These are phyloP conservation scores for Metopolophium dirhodum DNA, from an alignment of 1,140 invertebrate genomes.

Conservation along the genomic window DNA sequence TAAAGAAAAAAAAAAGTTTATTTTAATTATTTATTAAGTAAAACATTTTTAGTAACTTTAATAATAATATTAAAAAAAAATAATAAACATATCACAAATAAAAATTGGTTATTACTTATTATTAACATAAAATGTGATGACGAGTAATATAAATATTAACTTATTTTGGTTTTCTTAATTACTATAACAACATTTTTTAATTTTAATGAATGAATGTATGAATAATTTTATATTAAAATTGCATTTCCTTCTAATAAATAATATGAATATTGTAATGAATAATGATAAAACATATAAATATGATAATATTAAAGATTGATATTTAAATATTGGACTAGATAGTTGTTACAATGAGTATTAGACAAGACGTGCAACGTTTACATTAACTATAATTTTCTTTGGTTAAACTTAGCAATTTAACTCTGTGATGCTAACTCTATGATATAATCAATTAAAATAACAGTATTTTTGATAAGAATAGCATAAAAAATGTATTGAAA, in stretches of 20 bases:
- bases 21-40: background rate
- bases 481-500: background rate
- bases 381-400: background rate
- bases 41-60: background rate
- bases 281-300: background rate
- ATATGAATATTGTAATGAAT: conserved; percentile 6
- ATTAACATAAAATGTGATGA: conserved; percentile 1
- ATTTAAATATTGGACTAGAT: conserved; percentile 34
- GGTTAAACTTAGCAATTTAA: background rate
- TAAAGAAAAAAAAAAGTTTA: background rate
- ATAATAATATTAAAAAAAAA: background rate
- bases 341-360: background rate
- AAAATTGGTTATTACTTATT: background rate
- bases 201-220: background rate
- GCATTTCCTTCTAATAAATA: background rate
- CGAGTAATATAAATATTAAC: background rate
- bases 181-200: background rate
- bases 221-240: conserved; percentile 7
- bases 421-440: background rate
- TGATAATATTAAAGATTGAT: background rate
- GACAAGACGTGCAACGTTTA: background rate
- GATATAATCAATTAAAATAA: background rate
- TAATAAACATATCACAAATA: conserved; percentile 30
- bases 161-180: background rate
- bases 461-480: background rate